Evolutionary conservation across 2,888 invertebrate species (phyloP), one percentile per base, ranked within the genome.

Genomic region (Hydrotaea diabolus): DNA sequence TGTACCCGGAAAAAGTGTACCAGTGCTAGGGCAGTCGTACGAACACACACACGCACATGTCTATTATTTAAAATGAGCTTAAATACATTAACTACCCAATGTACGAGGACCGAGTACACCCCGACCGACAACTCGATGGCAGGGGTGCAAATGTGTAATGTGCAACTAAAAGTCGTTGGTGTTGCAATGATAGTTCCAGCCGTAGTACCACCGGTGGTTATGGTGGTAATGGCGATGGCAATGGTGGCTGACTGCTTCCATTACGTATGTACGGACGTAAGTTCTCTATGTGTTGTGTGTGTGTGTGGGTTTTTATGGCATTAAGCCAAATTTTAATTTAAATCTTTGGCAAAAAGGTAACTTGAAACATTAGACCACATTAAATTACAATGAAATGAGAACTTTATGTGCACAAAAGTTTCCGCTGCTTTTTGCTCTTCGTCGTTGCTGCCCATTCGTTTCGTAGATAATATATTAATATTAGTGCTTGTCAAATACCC

Each of bases 321-420:
- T 17, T 46, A 43, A 69, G 69, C 69, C 69, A 69, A 69, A 69
- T 69, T 69, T 46, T 69, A 69, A 46, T 46, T 69, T 46, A 69
- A 69, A 69, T 69, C 69, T 43, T 69, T 43, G 46, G 23, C 69
- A 69, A 46, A 69, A 23, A 23, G 69, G 46, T 69, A 69, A 46
- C 69, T 69, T 21, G 69, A 46, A 21, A 69, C 46, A 69, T 69
- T 69, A 46, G 46, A 69, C 46, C 46, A 69, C 69, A 69, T 69
- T 69, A 69, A 69, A 69, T 69, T 46, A 46, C 69, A 46, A 46
- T 69, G 69, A 69, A 69, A 69, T 62, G 26, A 62, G 31, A 62
- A 69, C 46, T 69, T 69, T 69, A 17, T 31, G 69, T 8, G 13
- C 66, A 66, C 17, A 66, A 66, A 43, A n/a, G 43, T 36, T 17